These are phyloP conservation scores for Linurgus olivaceus DNA, from an alignment of 2,797 vertebrate genomes.

Conservation along the genomic window DNA sequence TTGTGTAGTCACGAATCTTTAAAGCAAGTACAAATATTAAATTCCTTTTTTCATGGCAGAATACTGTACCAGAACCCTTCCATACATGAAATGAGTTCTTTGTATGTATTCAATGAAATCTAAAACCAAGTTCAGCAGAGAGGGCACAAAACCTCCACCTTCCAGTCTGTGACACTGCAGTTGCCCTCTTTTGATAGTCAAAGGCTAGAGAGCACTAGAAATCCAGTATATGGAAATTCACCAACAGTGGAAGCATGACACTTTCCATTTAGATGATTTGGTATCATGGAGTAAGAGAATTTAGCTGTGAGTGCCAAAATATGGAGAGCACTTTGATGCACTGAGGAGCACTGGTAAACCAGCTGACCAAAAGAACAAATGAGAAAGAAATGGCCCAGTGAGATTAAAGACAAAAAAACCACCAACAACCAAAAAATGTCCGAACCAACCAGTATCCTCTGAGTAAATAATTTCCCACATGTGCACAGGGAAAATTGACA, in stretches of 20 bases:
- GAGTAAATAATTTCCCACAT: not conserved
- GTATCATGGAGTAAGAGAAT: not conserved
- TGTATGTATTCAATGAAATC: not conserved
- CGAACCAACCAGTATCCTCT: slow-evolving; percentile 5
- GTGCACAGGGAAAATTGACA: not conserved
- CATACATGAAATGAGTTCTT: not conserved
- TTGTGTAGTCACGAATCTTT: not conserved
- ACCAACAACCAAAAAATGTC: not conserved
- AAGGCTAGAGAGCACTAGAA: not conserved
- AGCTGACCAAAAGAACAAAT: slow-evolving; percentile 18
- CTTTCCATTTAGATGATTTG: not conserved
- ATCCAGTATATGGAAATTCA: not conserved
- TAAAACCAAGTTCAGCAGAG: not conserved
- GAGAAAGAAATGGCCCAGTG: slow-evolving; percentile 7
- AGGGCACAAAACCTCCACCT: fast-evolving
- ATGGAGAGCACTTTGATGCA: not conserved
- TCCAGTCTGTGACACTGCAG: not conserved
- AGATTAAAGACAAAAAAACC: not conserved
- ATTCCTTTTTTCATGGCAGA: not conserved
- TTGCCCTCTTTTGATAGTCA: not conserved
- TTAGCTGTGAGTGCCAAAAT: not conserved
- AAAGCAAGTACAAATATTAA: not conserved
- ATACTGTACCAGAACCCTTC: fast-evolving
- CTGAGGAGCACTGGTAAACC: not conserved
- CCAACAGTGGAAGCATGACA: not conserved